Evolutionary conservation across 2,113 vertebrate species (phyloP).

Genomic region (Chaetura pelagica): DNA sequence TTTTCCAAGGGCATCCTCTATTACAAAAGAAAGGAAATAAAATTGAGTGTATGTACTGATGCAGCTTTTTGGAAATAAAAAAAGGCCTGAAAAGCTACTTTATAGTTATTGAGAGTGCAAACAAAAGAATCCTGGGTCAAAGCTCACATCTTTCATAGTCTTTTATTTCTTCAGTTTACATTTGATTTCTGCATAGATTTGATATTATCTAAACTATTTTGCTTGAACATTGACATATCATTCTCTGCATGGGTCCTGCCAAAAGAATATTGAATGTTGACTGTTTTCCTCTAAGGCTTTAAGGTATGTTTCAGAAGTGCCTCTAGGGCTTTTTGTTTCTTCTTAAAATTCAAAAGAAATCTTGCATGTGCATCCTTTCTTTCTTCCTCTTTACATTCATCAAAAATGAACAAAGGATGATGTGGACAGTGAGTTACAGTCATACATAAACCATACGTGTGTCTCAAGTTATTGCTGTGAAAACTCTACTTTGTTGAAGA

Average conservation of each 20-base stretch:
- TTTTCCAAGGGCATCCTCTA: not conserved
- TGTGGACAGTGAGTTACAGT: constrained; percentile 19
- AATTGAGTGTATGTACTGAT: constrained; percentile 8
- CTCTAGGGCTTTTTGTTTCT: constrained; percentile 38
- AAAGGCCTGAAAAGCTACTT: constrained; percentile 1
- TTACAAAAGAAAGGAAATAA: constrained; percentile 10
- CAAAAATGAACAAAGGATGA: constrained; percentile 43
- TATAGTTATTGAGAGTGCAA: not conserved
- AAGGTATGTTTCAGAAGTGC: constrained; percentile 5
- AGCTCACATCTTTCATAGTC: constrained; percentile 15
- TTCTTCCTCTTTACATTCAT: constrained; percentile 36
- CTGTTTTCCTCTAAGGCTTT: constrained; percentile 6
- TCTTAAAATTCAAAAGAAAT: constrained; percentile 16
- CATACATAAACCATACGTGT: constrained; percentile 38
- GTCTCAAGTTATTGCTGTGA: not conserved
- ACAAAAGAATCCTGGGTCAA: constrained; percentile 44
- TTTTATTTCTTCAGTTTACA: constrained; percentile 4
- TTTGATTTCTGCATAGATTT: constrained; percentile 50
- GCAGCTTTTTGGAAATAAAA: not conserved
- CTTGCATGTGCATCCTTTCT: not conserved
- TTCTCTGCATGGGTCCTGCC: not conserved
- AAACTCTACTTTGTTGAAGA: not conserved
- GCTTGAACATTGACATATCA: not conserved
- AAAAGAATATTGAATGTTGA: constrained; percentile 16
- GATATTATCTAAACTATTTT: constrained; percentile 20